phyloP scores from a whole-genome alignment of 1,140 invertebrate species.

The Hyles vespertilio region DNA sequence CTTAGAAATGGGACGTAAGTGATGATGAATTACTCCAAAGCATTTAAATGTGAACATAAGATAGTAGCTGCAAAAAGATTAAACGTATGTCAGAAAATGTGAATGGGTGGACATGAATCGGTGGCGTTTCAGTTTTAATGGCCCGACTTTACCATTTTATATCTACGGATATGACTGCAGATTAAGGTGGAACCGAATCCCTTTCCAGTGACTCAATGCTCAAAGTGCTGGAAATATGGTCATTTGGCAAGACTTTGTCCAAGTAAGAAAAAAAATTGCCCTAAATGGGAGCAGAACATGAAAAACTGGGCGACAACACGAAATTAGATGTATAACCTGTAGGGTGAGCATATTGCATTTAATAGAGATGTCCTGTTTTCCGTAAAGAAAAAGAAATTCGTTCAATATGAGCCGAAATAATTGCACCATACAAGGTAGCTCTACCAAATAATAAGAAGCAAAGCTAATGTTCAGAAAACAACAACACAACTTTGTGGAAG shows the following conservation, averaged over 20 bases:
- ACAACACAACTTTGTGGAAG: neutral
- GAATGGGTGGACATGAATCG: constrained; percentile 25
- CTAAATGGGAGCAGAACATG: constrained; percentile 25
- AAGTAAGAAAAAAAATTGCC: constrained; percentile 20
- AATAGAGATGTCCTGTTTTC: constrained; percentile 21
- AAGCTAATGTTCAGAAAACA: neutral
- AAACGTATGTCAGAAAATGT: constrained; percentile 18
- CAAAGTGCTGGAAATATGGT: too few relatives aligned
- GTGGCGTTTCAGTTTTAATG: constrained; percentile 25
- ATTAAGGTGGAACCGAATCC: too few relatives aligned
- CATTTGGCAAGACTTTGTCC: too few relatives aligned
- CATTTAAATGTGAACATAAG: constrained; percentile 14
- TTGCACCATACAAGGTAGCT: constrained; percentile 15
- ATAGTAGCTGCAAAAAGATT: constrained; percentile 24
- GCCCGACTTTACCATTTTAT: too few relatives aligned
- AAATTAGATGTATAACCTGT: constrained; percentile 25
- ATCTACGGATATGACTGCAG: too few relatives aligned
- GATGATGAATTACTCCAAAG: constrained; percentile 21
- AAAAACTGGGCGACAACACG: constrained; percentile 20
- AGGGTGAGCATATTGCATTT: constrained; percentile 20
- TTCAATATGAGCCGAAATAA: constrained; percentile 19
- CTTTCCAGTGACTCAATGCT: too few relatives aligned
- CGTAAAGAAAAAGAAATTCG: constrained; percentile 26
- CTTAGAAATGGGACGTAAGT: constrained; percentile 8
- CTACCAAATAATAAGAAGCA: neutral